Evolutionary conservation across 2,797 vertebrate genomes (phyloP).

Genomic region (Taeniopygia guttata): DNA sequence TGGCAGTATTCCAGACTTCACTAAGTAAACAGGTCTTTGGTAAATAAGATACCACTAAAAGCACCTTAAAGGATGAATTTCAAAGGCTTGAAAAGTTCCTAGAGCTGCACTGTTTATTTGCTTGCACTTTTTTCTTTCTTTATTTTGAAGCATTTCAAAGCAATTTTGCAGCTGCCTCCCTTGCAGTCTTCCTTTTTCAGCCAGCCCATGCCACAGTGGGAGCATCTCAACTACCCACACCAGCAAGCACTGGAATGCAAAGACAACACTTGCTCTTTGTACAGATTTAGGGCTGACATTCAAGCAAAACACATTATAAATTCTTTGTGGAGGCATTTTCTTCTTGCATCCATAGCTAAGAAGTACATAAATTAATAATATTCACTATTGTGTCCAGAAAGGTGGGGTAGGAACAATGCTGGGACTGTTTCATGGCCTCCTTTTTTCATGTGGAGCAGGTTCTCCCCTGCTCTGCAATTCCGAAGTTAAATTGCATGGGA

Average conservation of each 20-base stretch:
- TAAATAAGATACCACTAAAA: not conserved
- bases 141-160: not conserved
- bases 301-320: constrained; percentile 44
- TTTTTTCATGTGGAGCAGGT: not conserved
- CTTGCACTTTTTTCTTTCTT: not conserved
- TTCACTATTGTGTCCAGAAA: constrained; percentile 43
- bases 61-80: constrained; percentile 8
- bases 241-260: constrained; percentile 57
- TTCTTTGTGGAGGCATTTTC: constrained; percentile 68
- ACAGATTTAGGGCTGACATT: constrained; percentile 59
- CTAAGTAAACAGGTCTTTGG: not conserved
- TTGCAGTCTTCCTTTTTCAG: not conserved
- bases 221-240: constrained; percentile 37
- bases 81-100: not conserved
- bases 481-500: not conserved
- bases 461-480: not conserved
- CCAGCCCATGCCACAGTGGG: not conserved
- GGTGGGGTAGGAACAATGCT: constrained; percentile 45
- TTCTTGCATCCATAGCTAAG: constrained; percentile 5
- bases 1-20: not conserved
- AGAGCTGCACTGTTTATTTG: not conserved
- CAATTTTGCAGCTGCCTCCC: not conserved
- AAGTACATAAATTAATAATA: constrained; percentile 6
- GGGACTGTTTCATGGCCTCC: not conserved
- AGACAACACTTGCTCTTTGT: constrained; percentile 58